Base-by-base conservation (phyloP, 2,113 vertebrate species). In the Melozone crissalis region DNA sequence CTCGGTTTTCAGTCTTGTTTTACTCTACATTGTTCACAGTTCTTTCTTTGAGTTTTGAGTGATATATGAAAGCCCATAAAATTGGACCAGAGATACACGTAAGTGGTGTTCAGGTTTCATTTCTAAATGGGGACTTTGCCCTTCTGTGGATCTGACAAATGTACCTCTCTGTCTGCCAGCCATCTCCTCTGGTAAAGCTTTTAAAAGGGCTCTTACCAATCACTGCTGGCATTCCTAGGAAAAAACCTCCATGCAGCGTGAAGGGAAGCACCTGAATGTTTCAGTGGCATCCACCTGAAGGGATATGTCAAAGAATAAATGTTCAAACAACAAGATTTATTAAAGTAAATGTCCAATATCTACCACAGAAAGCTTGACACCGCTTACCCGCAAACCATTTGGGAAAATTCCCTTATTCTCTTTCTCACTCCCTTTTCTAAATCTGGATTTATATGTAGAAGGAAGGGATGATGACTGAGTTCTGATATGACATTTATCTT, bases 101-200 rank as follows among this genome's bases (percentile, higher is more conserved):
- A 97, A 97, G 82, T 97, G 93, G 81, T 96, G 84, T 95, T 97
- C 93, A 93, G 82, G 77, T 77, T 95, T 95, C 84, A 66, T 77
- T 97, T 94, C 92, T 95, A 97, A 97, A 97, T 92, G 94, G 78
- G 46, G 83, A 96, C 87, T 94, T 87, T 95, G 94, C 92, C 95
- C 93, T 95, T 96, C 95, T 92, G 84, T 79, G 73, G 80, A 72
- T 96, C 89, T 97, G 93, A 96, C 78, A 97, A 97, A 98, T 94
- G 77, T 58, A 76, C 91, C 92, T 95, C 52, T 95, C 73, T 85
- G 22, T 83, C 90, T 88, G 82, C 49, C 76, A 90, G 72, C 72
- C 87, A 69, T 93, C 96, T 88, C 81, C 59, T 81, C 68, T 76
- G 62, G 91, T 92, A 95, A 92, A 73, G 43, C 91, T 96, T 96